Evolutionary conservation across 2,888 invertebrate genomes (phyloP), one percentile per base, ranked within the genome.

Genomic region (Drosophila eohydei): DNA sequence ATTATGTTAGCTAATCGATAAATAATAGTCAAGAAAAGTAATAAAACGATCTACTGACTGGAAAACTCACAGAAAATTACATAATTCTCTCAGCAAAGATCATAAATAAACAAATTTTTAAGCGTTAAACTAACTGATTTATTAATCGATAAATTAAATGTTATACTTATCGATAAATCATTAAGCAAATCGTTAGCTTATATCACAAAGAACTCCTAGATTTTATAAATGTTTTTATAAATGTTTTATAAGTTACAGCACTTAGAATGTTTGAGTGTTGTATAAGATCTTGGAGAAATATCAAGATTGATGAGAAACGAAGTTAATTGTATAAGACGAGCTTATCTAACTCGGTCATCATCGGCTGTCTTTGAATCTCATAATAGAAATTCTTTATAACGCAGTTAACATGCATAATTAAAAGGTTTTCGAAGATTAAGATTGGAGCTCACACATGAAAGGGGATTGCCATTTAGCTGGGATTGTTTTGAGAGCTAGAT

Each of bases 301-400:
- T 48, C 55, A 30, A 65, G 60, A 65, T 77, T 55, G 3, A 44
- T 38, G 26, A 54, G 8, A 54, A 54, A 32, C 46, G 8, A 51
- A 48, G 55, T 66, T 74, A n/a, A 21, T 12, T 1, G 28, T 16
- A 12, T 41, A 32, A 2, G n/a, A 30, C n/a, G 8, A 36, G 6
- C 11, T 52, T 21, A 50, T 58, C 32, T n/a, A 4, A 57, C 50
- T 50, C 40, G 38, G 41, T 71, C 71, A 74, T 58, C 71, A 34
- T 28, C 2, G 50, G 21, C 48, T 38, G 28, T 50, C 51, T 0
- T 8, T n/a, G 55, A 51, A 57, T 36, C 51, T 26, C 34, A 2
- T n/a, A 16, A 36, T 30, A 38, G 46, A 58, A 58, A 38, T 36
- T 12, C 8, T 7, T 38, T 46, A 12, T 3, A 28, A 36, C 26